These are phyloP conservation scores for Spodoptera picta DNA, from an alignment of 2,888 invertebrate species.

Conservation along the genomic window DNA sequence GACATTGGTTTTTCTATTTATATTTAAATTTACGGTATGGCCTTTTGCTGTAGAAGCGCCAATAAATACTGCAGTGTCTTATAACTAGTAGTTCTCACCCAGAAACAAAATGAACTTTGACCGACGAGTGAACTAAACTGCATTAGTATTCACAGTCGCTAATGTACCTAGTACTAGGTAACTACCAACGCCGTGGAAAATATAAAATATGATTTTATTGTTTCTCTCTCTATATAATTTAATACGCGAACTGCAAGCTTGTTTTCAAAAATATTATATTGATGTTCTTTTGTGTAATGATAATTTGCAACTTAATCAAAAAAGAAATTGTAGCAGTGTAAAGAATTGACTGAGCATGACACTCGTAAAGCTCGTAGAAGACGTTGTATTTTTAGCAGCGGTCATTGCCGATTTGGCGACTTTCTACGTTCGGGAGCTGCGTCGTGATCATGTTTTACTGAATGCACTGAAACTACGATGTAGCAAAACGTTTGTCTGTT, in stretches of 20 bases:
- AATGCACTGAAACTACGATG: too few species aligned
- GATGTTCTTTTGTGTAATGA: slow-evolving; percentile 35
- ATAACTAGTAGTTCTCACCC: slow-evolving; percentile 33
- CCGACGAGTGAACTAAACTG: slow-evolving; percentile 66
- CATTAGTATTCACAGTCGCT: slow-evolving; percentile 59
- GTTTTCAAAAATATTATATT: slow-evolving; percentile 26
- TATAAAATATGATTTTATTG: slow-evolving; percentile 14
- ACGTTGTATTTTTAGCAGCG: too few species aligned
- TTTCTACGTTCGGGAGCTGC: too few species aligned
- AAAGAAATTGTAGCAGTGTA: slow-evolving; percentile 13
- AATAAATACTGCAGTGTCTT: slow-evolving; percentile 44
- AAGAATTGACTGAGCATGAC: background rate
- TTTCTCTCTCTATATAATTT: slow-evolving; percentile 8
- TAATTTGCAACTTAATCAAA: slow-evolving; percentile 10
- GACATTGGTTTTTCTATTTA: slow-evolving; percentile 16
- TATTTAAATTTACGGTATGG: slow-evolving; percentile 4
- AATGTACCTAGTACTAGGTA: slow-evolving; percentile 52
- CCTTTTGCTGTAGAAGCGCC: slow-evolving; percentile 20
- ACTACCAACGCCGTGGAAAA: slow-evolving; percentile 26
- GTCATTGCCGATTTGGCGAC: too few species aligned
- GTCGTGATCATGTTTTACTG: too few species aligned
- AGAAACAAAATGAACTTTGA: slow-evolving; percentile 41
- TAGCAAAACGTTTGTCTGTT: too few species aligned
- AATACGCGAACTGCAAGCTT: slow-evolving; percentile 21
- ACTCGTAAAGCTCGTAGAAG: too few species aligned